phyloP scores from a whole-genome alignment of 2,113 vertebrate species.

The Labeo catla region DNA sequence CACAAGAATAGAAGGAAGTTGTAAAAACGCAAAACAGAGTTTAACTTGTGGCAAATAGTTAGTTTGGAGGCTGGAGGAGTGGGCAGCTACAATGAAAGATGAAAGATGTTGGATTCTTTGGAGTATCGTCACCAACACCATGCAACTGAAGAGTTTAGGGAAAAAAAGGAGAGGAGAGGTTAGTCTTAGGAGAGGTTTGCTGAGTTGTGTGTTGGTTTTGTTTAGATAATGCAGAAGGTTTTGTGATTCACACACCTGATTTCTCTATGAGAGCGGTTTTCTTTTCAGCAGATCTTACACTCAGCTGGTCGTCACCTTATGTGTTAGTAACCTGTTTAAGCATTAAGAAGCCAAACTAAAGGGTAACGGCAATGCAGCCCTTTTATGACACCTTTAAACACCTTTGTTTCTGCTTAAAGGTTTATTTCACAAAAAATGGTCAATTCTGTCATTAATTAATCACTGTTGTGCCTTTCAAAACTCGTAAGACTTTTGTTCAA shows the following conservation, averaged over 20 bases:
- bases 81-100: neutral
- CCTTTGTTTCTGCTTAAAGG: neutral
- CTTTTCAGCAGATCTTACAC: neutral
- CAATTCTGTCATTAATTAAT: neutral
- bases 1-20: constrained; percentile 48
- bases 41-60: constrained; percentile 51
- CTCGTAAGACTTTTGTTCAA: neutral
- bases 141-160: neutral
- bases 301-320: neutral
- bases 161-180: neutral
- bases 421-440: neutral
- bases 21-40: constrained; percentile 24
- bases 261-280: neutral
- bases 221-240: neutral
- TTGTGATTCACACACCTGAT: neutral
- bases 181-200: neutral
- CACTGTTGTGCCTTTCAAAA: neutral
- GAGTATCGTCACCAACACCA: neutral
- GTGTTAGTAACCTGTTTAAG: neutral
- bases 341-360: neutral
- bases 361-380: neutral
- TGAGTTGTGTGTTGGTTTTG: neutral
- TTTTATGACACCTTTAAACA: neutral
- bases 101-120: neutral
- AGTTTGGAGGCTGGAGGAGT: constrained; percentile 31